phyloP scores from a whole-genome alignment of 2,797 vertebrate genomes.

The Moxostoma hubbsi region DNA sequence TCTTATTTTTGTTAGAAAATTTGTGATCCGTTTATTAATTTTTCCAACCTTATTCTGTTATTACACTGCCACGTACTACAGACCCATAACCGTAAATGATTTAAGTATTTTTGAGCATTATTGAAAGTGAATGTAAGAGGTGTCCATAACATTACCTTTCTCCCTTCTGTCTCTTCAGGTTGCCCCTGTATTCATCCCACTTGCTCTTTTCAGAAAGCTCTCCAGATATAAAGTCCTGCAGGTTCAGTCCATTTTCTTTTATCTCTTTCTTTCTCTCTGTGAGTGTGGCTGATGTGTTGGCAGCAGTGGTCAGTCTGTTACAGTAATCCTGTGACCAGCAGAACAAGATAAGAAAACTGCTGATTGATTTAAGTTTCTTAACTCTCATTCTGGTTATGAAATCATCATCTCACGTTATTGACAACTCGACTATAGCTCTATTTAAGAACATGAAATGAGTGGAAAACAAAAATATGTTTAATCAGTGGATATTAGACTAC shows the following conservation, averaged over 20 bases:
- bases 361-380: neutral
- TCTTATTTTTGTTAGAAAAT: too few species aligned
- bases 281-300: constrained; percentile 69
- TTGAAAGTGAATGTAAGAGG: neutral
- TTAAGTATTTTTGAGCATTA: neutral
- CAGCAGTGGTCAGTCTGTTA: constrained; percentile 63
- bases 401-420: neutral
- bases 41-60: too few species aligned
- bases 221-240: constrained; percentile 92
- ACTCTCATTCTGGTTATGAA: neutral
- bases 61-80: too few species aligned
- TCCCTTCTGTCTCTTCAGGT: constrained; percentile 90
- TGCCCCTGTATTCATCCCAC: constrained; percentile 91
- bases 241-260: constrained; percentile 80
- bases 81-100: neutral
- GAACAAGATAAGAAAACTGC: neutral
- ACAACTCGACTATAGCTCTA: neutral
- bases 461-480: neutral
- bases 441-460: neutral
- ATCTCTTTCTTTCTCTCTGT: constrained; percentile 78
- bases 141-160: constrained; percentile 80
- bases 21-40: too few species aligned
- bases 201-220: constrained; percentile 85
- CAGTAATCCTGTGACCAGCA: constrained; percentile 64
- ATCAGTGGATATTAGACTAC: neutral